These are phyloP conservation scores for Monomorium pharaonis DNA, from an alignment of 1,140 invertebrate species.

Conservation along the genomic window DNA sequence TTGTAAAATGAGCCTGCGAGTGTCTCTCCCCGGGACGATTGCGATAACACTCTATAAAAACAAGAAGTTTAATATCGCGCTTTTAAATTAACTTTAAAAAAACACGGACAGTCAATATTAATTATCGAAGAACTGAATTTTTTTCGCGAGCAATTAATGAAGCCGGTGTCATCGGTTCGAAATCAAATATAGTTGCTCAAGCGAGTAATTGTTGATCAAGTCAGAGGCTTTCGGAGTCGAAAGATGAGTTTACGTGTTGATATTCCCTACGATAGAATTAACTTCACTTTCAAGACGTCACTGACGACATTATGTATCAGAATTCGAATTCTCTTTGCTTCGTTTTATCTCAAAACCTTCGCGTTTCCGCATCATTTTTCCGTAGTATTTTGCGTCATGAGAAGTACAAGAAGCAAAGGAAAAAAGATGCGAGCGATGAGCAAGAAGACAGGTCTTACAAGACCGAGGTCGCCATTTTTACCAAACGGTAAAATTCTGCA, in stretches of 20 bases:
- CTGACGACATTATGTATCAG: conserved; percentile 32
- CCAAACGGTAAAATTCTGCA: conserved; percentile 44
- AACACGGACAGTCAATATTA: not conserved
- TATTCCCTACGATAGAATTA: not conserved
- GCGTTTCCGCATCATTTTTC: conserved; percentile 7
- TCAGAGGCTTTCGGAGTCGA: not conserved
- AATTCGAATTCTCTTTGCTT: not conserved
- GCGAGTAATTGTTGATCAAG: not conserved
- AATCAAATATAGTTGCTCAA: conserved; percentile 9
- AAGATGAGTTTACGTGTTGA: not conserved
- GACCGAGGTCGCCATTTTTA: conserved; percentile 12
- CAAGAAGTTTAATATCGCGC: not conserved
- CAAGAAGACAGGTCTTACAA: not conserved
- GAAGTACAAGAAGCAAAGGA: not conserved
- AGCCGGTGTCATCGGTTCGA: not conserved
- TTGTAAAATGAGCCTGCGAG: conserved; percentile 1
- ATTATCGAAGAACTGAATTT: not conserved
- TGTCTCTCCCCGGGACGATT: not conserved
- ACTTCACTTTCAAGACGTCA: conserved; percentile 9
- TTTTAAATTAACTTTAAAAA: not conserved
- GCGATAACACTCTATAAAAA: not conserved
- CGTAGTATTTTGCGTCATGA: not conserved
- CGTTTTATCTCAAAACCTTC: not conserved
- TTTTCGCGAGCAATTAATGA: not conserved
- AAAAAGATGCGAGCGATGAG: not conserved